Conservation (phyloP, 2,797 vertebrate species). For the Lindbergichthys nudifrons region DNA sequence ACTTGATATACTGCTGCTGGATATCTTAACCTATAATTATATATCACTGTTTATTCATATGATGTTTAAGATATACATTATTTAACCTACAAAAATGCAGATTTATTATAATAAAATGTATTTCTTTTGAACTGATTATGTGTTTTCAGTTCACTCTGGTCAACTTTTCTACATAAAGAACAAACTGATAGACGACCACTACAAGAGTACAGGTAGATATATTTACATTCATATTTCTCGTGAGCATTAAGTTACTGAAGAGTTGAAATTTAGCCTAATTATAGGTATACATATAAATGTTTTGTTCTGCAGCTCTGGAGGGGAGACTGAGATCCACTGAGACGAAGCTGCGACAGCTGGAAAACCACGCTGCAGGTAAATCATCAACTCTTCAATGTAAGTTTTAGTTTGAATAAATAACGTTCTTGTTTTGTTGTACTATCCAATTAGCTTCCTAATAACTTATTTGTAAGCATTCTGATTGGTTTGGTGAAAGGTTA, state of each 20-base stretch:
- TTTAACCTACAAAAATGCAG: not conserved
- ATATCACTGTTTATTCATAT: too few relatives aligned
- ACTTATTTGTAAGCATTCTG: too few relatives aligned
- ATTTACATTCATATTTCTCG: not conserved
- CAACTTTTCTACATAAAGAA: slow-evolving; percentile 12
- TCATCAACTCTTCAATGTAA: not conserved
- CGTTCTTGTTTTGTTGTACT: too few relatives aligned
- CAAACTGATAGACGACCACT: slow-evolving; percentile 4
- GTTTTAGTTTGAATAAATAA: not conserved
- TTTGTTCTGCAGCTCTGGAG: slow-evolving; percentile 13
- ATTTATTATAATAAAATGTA: not conserved
- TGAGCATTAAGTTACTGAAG: not conserved
- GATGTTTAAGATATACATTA: too few relatives aligned
- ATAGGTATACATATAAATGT: not conserved
- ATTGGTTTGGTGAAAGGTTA: too few relatives aligned
- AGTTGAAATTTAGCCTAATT: not conserved
- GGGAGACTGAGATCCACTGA: slow-evolving; percentile 23
- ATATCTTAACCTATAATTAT: too few relatives aligned
- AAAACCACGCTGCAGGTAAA: slow-evolving; percentile 32
- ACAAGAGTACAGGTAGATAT: slow-evolving; percentile 11
- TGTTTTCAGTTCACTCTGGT: slow-evolving; percentile 21
- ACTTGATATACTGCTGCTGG: too few relatives aligned
- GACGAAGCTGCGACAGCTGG: slow-evolving; percentile 36
- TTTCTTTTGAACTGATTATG: not conserved
- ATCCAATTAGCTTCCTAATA: too few relatives aligned